Conservation (phyloP, 2,113 vertebrate species). For the Chloropsis cyanopogon region DNA sequence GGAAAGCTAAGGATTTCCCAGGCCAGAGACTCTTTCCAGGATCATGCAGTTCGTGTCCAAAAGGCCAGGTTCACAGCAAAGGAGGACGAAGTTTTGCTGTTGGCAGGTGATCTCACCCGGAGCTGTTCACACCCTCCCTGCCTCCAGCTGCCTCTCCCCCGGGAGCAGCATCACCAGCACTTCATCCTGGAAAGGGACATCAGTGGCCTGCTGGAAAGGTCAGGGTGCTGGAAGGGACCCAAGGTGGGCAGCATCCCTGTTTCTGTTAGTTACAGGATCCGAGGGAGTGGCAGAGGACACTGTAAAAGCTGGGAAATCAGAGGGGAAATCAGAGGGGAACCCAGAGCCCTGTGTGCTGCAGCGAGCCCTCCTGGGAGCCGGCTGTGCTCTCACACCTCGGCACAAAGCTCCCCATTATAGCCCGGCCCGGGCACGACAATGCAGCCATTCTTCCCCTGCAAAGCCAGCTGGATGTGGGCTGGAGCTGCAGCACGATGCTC, state of each 20-base stretch:
- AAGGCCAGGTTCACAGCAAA: conserved; percentile 6
- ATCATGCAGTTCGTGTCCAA: neutral
- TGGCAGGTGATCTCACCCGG: conserved; percentile 66
- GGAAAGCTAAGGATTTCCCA: conserved; percentile 29
- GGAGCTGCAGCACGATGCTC: neutral
- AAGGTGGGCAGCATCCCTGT: neutral
- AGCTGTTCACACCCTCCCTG: conserved; percentile 31
- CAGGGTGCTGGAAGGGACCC: conserved; percentile 32
- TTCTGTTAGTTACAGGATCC: neutral
- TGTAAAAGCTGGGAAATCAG: neutral
- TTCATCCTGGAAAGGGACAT: conserved; percentile 11
- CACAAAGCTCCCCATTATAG: neutral
- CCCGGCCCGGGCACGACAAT: neutral
- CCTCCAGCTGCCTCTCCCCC: neutral
- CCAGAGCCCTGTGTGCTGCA: neutral
- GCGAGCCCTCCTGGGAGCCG: neutral
- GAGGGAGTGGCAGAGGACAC: neutral
- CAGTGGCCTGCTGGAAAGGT: neutral
- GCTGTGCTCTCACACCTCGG: neutral
- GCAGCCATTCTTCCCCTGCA: neutral
- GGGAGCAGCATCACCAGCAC: conserved; percentile 21
- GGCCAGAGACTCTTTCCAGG: conserved; percentile 51
- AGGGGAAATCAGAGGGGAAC: neutral
- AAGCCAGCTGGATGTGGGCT: neutral
- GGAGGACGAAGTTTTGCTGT: conserved; percentile 31